Evolutionary conservation across 2,797 vertebrate genomes (phyloP).

Genomic region (Erethizon dorsatum): DNA sequence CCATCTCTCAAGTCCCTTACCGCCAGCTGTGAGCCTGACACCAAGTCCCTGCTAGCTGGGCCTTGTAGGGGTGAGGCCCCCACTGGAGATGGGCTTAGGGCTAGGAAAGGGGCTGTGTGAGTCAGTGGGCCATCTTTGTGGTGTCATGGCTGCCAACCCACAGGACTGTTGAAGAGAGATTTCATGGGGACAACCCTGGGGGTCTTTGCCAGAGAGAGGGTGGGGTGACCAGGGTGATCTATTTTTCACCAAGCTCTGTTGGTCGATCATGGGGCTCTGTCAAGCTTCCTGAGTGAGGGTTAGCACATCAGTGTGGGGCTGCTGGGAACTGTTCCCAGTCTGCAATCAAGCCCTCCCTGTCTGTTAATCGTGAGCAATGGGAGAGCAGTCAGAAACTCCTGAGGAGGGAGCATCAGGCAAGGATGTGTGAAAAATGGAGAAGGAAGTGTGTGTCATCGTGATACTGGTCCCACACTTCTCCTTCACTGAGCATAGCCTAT

Average conservation of each 20-base stretch:
- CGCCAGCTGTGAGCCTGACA: slow-evolving; percentile 1
- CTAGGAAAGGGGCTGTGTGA: slow-evolving; percentile 60
- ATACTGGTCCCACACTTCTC: not conserved
- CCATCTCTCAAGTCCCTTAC: not conserved
- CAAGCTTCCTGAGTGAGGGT: not conserved
- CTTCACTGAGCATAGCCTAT: not conserved
- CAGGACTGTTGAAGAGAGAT: not conserved
- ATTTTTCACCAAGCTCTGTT: slow-evolving; percentile 39
- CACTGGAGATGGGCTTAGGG: slow-evolving; percentile 51
- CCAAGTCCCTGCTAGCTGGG: slow-evolving; percentile 12
- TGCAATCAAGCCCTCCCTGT: not conserved
- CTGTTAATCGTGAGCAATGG: not conserved
- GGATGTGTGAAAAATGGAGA: too few relatives aligned
- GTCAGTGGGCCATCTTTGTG: slow-evolving; percentile 63
- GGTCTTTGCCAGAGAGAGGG: slow-evolving; percentile 64
- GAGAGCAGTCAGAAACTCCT: not conserved
- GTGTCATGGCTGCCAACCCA: slow-evolving; percentile 27
- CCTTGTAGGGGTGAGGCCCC: slow-evolving; percentile 21
- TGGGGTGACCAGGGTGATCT: slow-evolving; percentile 10
- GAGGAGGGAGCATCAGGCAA: not conserved
- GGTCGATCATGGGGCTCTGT: not conserved
- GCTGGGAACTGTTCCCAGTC: slow-evolving; percentile 23
- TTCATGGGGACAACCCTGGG: slow-evolving; percentile 53
- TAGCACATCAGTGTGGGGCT: not conserved
- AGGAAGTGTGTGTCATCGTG: not conserved